phyloP scores from a whole-genome alignment of 1,140 invertebrate genomes.

The Holcopasites calliopsidis region DNA sequence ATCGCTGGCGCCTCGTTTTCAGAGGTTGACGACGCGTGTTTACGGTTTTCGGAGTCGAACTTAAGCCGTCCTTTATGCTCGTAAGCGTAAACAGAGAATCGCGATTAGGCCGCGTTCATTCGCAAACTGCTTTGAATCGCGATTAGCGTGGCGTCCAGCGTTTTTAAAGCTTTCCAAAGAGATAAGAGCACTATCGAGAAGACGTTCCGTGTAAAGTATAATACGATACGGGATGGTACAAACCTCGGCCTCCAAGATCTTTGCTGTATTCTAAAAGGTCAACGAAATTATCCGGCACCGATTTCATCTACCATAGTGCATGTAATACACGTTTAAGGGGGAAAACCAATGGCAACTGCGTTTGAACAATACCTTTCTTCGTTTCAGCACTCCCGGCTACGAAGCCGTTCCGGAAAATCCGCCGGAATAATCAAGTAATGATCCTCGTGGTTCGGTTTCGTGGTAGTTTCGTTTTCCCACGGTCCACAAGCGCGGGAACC shows the following conservation, averaged over 20 bases:
- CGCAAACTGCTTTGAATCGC: too few species aligned
- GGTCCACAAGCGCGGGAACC: neutral
- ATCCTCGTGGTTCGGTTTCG: constrained; percentile 3
- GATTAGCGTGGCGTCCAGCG: neutral
- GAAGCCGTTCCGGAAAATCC: neutral
- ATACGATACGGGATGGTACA: neutral
- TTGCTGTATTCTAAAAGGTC: neutral
- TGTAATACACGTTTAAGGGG: neutral
- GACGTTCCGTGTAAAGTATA: neutral
- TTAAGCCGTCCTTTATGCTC: neutral
- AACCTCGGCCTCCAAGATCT: neutral
- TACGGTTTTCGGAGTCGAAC: neutral
- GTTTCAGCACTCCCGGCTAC: neutral
- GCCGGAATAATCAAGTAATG: too few species aligned
- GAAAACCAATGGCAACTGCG: neutral
- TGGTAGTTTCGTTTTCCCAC: constrained; percentile 4
- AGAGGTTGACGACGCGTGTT: neutral
- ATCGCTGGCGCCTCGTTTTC: neutral
- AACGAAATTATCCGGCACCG: neutral
- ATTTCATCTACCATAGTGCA: too few species aligned
- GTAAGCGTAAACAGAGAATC: constrained; percentile 7
- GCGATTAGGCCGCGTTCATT: neutral
- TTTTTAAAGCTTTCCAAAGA: neutral
- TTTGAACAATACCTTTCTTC: constrained; percentile 25
- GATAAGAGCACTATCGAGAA: constrained; percentile 10